These are phyloP conservation scores for Nomia melanderi DNA, from an alignment of 1,140 invertebrate genomes.

Conservation along the genomic window DNA sequence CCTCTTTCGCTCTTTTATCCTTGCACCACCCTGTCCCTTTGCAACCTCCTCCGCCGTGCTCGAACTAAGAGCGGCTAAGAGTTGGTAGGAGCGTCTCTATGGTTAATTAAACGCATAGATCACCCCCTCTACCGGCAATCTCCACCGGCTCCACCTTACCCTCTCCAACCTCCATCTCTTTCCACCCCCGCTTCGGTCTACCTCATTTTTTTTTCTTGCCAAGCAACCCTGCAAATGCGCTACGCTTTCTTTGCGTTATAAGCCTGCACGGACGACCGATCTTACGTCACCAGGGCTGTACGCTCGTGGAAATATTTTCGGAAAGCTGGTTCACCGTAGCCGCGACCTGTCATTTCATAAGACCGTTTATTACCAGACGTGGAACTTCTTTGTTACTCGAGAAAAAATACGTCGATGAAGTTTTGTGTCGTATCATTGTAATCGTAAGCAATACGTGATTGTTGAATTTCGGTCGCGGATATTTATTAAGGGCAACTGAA, in stretches of 20 bases:
- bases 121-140: constrained; percentile 68
- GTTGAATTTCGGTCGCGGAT: too few relatives aligned
- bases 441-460: too few relatives aligned
- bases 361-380: too few relatives aligned
- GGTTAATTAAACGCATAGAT: constrained; percentile 81
- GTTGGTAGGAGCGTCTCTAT: constrained; percentile 78
- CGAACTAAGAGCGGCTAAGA: constrained; percentile 77
- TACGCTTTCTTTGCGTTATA: constrained; percentile 49
- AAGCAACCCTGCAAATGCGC: constrained; percentile 48
- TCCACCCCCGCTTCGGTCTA: background rate
- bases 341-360: too few relatives aligned
- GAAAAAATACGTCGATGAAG: too few relatives aligned
- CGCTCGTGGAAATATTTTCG: background rate
- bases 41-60: constrained; percentile 63
- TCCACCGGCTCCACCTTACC: constrained; percentile 51
- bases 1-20: constrained; percentile 64
- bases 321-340: too few relatives aligned
- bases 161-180: constrained; percentile 5
- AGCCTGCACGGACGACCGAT: constrained; percentile 20
- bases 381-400: too few relatives aligned
- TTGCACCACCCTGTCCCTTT: constrained; percentile 53
- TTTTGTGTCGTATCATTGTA: too few relatives aligned
- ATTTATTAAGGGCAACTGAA: too few relatives aligned
- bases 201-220: constrained; percentile 4
- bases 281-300: constrained; percentile 45